A percentile compares a stretch with the other conserved stretches of the same genome.
Evolutionary conservation across 1,140 invertebrate genomes (phyloP).

Genomic region (Zaprionus capensis): DNA sequence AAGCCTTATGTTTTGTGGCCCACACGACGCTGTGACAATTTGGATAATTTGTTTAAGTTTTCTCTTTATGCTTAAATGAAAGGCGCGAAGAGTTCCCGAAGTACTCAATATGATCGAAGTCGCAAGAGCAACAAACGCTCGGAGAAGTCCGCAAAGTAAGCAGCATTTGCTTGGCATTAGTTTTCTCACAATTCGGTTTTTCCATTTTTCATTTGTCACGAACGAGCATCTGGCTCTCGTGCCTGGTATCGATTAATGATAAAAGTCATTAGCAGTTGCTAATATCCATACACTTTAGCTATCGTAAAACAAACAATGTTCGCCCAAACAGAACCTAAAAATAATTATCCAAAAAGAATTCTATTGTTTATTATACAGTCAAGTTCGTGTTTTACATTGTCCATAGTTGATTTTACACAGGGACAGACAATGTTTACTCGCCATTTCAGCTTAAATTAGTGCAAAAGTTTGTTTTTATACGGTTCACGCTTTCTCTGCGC

Average conservation of each 20-base stretch:
- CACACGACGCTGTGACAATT: conserved; percentile 12
- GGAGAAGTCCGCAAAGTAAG: conserved; percentile 78
- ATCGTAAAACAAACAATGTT: conserved; percentile 73
- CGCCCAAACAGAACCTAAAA: conserved; percentile 53
- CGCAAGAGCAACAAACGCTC: conserved; percentile 76
- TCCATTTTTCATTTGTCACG: conserved; percentile 15
- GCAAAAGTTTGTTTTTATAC: conserved; percentile 49
- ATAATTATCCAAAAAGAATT: conserved; percentile 63
- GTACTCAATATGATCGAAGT: conserved; percentile 73
- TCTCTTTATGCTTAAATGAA: conserved; percentile 61
- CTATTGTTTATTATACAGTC: conserved; percentile 65
- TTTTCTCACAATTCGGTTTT: conserved; percentile 3
- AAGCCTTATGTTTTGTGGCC: conserved; percentile 28
- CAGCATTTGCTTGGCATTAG: background rate
- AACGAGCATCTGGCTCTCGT: conserved; percentile 53
- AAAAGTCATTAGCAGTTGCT: conserved; percentile 71
- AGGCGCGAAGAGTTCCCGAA: conserved; percentile 66
- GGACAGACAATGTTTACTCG: conserved; percentile 58
- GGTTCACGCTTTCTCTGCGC: background rate
- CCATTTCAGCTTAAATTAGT: conserved; percentile 35
- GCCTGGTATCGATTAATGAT: conserved; percentile 55
- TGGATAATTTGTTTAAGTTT: background rate
- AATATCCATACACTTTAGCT: conserved; percentile 70
- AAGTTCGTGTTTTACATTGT: conserved; percentile 51
- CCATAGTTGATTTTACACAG: conserved; percentile 62